Evolutionary conservation across 2,797 vertebrate species (phyloP).

Genomic region (Pseudopleuronectes americanus): DNA sequence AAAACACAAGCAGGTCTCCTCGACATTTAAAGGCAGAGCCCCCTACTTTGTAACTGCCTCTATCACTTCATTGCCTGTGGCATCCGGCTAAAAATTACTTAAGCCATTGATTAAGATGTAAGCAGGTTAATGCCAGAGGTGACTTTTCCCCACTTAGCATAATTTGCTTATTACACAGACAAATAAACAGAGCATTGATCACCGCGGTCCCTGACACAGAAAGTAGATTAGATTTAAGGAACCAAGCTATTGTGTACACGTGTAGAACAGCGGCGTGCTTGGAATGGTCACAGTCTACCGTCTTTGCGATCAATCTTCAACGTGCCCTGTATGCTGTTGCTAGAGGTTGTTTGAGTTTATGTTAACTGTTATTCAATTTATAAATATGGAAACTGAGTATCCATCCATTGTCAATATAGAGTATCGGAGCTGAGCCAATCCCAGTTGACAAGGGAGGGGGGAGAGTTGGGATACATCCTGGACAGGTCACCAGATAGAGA

Average conservation of each 20-base stretch:
- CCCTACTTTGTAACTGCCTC: slow-evolving; percentile 52
- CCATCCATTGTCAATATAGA: too few relatives aligned
- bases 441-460: too few relatives aligned
- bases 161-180: slow-evolving; percentile 78
- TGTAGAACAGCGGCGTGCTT: slow-evolving; percentile 40
- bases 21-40: slow-evolving; percentile 56
- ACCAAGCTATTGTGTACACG: slow-evolving; percentile 45
- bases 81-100: slow-evolving; percentile 79
- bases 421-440: too few relatives aligned
- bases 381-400: not conserved
- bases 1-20: slow-evolving; percentile 45
- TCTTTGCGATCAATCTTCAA: slow-evolving; percentile 22
- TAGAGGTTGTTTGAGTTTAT: too few relatives aligned
- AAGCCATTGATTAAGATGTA: slow-evolving; percentile 83
- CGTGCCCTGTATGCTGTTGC: not conserved
- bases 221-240: slow-evolving; percentile 63
- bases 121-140: slow-evolving; percentile 81
- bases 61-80: slow-evolving; percentile 71
- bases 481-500: too few relatives aligned
- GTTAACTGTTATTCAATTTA: not conserved
- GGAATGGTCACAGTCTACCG: slow-evolving; percentile 24
- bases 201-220: slow-evolving; percentile 52
- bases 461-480: too few relatives aligned
- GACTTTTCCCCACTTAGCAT: slow-evolving; percentile 74
- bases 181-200: slow-evolving; percentile 84